Evolutionary conservation across 2,888 invertebrate genomes (phyloP), one percentile per base, ranked within the genome.

Genomic region (Morpho helenor): DNA sequence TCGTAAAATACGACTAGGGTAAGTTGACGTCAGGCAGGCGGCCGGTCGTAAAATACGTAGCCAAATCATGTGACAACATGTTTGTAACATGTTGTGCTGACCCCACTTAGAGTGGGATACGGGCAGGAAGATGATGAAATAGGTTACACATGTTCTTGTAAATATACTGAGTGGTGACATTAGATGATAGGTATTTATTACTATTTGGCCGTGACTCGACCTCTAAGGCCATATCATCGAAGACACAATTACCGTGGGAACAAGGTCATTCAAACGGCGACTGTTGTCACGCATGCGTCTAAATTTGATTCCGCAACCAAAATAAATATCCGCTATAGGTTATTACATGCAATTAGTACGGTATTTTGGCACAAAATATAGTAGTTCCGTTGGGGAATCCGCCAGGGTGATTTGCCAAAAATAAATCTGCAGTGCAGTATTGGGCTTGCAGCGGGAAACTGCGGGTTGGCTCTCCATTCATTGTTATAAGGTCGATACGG

Each of bases 361-460:
- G 63, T 64, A 66, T 66, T 68, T 66, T 71, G 69, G 69, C 70
- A 69, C 60, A 58, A 60, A 63, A 63, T 59, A 61, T 52, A 63
- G 63, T 60, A 57, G 64, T 70, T 68, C 68, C 67, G 68, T 68
- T 70, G 73, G 73, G 44, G 61, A 44, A 46, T 45, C 51, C 70
- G 72, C 73, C 69, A 76, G 79, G 78, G 79, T 80, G 77, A 73
- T 71, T 76, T 88, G 88, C 88, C 89, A 89, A 86, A 84, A 89
- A 87, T 87, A 87, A 84, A 84, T 83, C 88, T 89, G 89, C 89
- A 89, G 81, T 89, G 89, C 89, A 88, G 89, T 86, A 77, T 76
- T 73, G 73, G 76, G 81, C 85, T 86, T 88, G 88, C 87, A 88
- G 84, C 75, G 75, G 31, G 69, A 77, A 75, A 83, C 80, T 86